Evolutionary conservation across 1,140 invertebrate genomes (phyloP).

Genomic region (Drosophila lowei): DNA sequence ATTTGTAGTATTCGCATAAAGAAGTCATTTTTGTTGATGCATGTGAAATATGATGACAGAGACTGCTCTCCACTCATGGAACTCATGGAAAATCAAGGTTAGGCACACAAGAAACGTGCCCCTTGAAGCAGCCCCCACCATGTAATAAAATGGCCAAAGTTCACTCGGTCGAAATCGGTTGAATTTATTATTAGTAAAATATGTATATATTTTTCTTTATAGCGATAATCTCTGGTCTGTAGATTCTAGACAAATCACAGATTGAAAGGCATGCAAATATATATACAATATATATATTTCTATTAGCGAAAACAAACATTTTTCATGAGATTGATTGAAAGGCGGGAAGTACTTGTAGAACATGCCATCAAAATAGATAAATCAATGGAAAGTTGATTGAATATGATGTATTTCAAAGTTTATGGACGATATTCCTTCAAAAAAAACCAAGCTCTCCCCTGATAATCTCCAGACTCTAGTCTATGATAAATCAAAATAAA

Average conservation of each 20-base stretch:
- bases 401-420: too few species aligned
- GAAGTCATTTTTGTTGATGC: constrained; percentile 61
- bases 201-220: constrained; percentile 16
- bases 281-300: constrained; percentile 20
- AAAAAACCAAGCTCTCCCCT: too few species aligned
- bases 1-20: not conserved
- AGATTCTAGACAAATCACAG: constrained; percentile 22
- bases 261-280: too few species aligned
- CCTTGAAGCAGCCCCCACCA: constrained; percentile 12
- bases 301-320: constrained; percentile 12
- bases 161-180: constrained; percentile 21
- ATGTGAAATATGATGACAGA: constrained; percentile 62
- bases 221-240: constrained; percentile 44
- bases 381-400: too few species aligned
- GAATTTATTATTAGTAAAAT: constrained; percentile 7
- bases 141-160: constrained; percentile 20
- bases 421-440: too few species aligned
- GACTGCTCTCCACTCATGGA: constrained; percentile 13
- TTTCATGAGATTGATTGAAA: too few species aligned
- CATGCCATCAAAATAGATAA: too few species aligned
- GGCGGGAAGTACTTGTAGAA: too few species aligned
- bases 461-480: too few species aligned
- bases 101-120: constrained; percentile 66
- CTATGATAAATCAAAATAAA: not conserved
- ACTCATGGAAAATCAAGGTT: constrained; percentile 69